Percentiles rank a stretch among this genome's conserved stretches.
These are phyloP conservation scores for Temnopleurus reevesii DNA, from an alignment of 53 echinoderm and acorn worm species.

Conservation along the genomic window DNA sequence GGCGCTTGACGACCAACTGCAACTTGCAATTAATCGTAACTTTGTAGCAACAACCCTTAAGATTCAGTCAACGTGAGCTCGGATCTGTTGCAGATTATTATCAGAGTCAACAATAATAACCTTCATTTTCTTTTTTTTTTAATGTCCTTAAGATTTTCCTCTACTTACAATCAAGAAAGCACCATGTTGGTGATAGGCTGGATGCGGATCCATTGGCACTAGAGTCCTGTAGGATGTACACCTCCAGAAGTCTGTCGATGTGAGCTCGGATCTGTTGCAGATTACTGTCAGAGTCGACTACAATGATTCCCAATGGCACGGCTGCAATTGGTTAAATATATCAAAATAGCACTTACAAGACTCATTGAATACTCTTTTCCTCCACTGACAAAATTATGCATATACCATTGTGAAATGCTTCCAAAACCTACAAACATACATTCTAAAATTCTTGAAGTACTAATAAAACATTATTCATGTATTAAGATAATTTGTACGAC, in stretches of 20 bases:
- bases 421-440: no score
- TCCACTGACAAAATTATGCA: no score
- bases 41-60: no score
- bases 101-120: slow-evolving; percentile 97
- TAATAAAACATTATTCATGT: no score
- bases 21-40: no score
- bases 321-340: slow-evolving; percentile 59
- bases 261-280: slow-evolving; percentile 98
- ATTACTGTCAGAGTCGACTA: slow-evolving; percentile 95
- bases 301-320: slow-evolving; percentile 96
- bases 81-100: slow-evolving; percentile 95
- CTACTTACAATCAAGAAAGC: slow-evolving; percentile 98
- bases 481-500: no score
- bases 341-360: no score
- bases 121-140: no score
- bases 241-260: slow-evolving; percentile 96
- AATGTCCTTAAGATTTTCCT: neutral
- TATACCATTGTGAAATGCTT: no score
- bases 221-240: slow-evolving; percentile 95
- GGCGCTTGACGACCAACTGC: no score
- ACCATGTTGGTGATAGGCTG: slow-evolving; percentile 98
- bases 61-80: slow-evolving; percentile 95
- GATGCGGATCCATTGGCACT: slow-evolving; percentile 96
- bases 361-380: no score
- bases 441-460: no score